Evolutionary conservation across 2,113 vertebrate genomes (phyloP), one percentile per base, ranked within the genome.

Genomic region (Haplotaxodon microlepis): DNA sequence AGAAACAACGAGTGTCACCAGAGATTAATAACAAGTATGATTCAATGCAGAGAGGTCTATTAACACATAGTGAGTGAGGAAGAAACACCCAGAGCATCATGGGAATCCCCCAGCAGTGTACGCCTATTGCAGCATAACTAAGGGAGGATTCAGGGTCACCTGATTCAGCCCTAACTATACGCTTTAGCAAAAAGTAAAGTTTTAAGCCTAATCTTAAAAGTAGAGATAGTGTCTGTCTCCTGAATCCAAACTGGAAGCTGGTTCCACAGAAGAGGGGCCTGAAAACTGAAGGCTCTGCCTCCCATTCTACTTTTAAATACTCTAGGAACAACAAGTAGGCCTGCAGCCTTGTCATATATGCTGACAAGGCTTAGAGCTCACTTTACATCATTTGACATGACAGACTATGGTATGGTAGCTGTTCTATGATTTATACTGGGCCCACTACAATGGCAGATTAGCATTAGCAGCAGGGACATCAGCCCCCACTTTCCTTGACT

Each of bases 201-300:
- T 61, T 61, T 0, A 61, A 59, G 1, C 57, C 8, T 0, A 6
- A 61, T 61, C 27, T 31, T 61, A 0, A 61, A 61, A 61, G 57
- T 6, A 61, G 57, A 61, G 27, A 34, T 17, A 61, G 57, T 6
- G 27, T 31, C 27, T 31, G 57, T 61, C 14, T 61, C 57, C 57
- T 0, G 0, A 61, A 34, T 61, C 57, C 57, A 61, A 61, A 17
- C 0, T 4, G 14, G 57, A 31, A 61, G 57, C 29, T 34, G 57
- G 27, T 61, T 6, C 16, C 14, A 61, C 2, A 34, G 29, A 61
- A 61, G 29, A 61, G 29, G 16, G 16, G 29, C 29, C 57, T 61
- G 29, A 61, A 34, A 61, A 19, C 16, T 34, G 29, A 34, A 61
- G 57, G 57, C 57, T 34, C 9, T 34, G 0, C 57, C 57, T 61